Conservation (phyloP, 2,113 vertebrate species). For the Pelecanoides urinatrix region DNA sequence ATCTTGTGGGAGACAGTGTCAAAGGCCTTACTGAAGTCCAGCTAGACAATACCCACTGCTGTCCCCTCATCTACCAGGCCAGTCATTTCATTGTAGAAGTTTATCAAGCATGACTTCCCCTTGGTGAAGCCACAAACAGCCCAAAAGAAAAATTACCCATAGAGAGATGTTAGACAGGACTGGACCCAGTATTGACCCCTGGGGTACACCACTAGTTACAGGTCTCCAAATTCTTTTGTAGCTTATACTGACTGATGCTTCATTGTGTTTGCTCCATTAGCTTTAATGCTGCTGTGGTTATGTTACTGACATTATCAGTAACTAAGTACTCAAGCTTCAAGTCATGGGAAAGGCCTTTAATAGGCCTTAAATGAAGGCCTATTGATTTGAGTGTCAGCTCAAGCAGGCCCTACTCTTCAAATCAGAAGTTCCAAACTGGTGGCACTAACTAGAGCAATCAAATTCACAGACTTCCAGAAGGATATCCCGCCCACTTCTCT, state of each 20-base stretch:
- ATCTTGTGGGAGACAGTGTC: too few relatives aligned
- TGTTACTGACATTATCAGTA: not conserved
- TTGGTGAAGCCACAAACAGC: too few relatives aligned
- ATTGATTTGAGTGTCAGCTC: not conserved
- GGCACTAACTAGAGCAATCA: not conserved
- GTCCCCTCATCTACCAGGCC: too few relatives aligned
- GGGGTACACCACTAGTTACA: too few relatives aligned
- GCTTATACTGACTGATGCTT: not conserved
- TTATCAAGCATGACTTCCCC: too few relatives aligned
- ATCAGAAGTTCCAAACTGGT: not conserved
- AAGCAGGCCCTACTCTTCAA: not conserved
- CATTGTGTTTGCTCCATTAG: not conserved
- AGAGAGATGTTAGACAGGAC: too few relatives aligned
- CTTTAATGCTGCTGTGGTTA: not conserved
- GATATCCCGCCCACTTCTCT: not conserved
- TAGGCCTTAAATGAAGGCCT: not conserved
- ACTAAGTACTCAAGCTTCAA: not conserved
- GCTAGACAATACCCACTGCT: too few relatives aligned
- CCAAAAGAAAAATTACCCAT: too few relatives aligned
- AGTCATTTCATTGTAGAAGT: too few relatives aligned
- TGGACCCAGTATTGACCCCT: too few relatives aligned
- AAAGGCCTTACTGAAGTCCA: too few relatives aligned
- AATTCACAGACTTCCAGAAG: not conserved
- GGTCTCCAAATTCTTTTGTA: not conserved
- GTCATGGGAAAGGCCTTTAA: not conserved